A percentile compares a stretch with the other conserved stretches of the same genome.
These are phyloP conservation scores for Paramuricea clavata DNA, from an alignment of 92 coral and sea anemone genomes.

Conservation along the genomic window DNA sequence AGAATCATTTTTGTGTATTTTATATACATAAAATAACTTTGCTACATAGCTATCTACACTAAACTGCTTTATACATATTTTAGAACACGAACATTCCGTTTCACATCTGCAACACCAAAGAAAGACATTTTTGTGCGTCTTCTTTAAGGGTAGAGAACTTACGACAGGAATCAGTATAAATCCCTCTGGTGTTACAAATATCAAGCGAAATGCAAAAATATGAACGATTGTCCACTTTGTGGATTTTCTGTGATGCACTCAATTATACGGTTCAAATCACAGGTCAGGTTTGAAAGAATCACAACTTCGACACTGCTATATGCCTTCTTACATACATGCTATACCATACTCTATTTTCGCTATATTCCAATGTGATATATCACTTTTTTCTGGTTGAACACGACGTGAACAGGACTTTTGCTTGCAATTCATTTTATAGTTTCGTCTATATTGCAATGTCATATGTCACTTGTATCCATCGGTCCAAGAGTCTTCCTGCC, in stretches of 20 bases:
- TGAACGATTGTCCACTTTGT: constrained; percentile 28
- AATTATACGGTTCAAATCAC: neutral
- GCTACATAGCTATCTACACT: constrained; percentile 40
- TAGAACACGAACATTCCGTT: neutral
- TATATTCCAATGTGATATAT: neutral
- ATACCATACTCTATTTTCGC: neutral
- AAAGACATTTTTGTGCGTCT: too few species aligned
- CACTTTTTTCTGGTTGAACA: neutral
- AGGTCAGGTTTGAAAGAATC: neutral
- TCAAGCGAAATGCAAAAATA: neutral
- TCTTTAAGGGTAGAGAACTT: too few species aligned
- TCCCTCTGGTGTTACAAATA: neutral
- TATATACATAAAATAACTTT: constrained; percentile 44
- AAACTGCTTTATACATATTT: constrained; percentile 13
- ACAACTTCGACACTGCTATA: neutral
- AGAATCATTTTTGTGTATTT: constrained; percentile 22
- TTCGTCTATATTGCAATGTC: too few species aligned
- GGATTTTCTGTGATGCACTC: neutral
- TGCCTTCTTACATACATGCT: neutral
- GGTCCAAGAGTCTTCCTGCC: neutral
- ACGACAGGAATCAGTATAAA: neutral
- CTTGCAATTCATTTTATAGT: neutral
- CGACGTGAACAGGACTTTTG: neutral
- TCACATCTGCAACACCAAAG: neutral
- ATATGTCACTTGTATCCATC: neutral